phyloP scores from a whole-genome alignment of 1,140 invertebrate genomes.

The Caerostris darwini region DNA sequence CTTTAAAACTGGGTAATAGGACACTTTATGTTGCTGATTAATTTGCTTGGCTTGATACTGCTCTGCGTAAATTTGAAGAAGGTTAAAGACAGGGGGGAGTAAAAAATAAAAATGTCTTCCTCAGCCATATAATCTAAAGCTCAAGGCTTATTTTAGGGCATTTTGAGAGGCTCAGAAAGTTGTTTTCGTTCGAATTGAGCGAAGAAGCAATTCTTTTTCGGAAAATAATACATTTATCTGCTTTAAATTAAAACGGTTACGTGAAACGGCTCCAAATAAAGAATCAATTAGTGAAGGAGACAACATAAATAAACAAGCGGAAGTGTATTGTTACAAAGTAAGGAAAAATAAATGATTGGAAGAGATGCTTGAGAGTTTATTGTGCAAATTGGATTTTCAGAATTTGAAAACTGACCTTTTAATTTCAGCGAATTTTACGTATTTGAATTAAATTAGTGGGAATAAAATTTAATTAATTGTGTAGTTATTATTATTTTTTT shows the following conservation, averaged over 20 bases:
- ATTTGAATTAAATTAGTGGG: too few relatives aligned
- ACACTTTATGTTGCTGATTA: conserved; percentile 76
- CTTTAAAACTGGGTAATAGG: conserved; percentile 73
- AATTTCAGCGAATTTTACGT: too few relatives aligned
- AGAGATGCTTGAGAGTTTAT: too few relatives aligned
- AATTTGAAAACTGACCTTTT: too few relatives aligned
- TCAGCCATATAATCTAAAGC: conserved; percentile 36
- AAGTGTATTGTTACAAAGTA: background rate
- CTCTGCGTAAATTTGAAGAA: conserved; percentile 41
- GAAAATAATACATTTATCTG: conserved; percentile 22
- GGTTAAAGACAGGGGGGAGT: background rate
- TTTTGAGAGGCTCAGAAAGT: conserved; percentile 9
- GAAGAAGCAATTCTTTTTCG: background rate
- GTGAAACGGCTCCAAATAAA: background rate
- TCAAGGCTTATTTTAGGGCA: background rate
- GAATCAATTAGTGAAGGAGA: background rate
- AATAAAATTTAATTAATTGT: too few relatives aligned
- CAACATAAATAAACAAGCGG: background rate
- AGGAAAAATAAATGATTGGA: background rate
- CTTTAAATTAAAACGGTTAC: conserved; percentile 14
- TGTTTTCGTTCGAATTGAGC: conserved; percentile 4
- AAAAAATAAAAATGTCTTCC: conserved; percentile 44
- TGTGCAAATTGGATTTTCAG: too few relatives aligned
- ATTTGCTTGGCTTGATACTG: conserved; percentile 54
- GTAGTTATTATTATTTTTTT: too few relatives aligned